These are phyloP conservation scores for Aproaerema taeniolella DNA, from an alignment of 2,888 invertebrate genomes.

Conservation along the genomic window DNA sequence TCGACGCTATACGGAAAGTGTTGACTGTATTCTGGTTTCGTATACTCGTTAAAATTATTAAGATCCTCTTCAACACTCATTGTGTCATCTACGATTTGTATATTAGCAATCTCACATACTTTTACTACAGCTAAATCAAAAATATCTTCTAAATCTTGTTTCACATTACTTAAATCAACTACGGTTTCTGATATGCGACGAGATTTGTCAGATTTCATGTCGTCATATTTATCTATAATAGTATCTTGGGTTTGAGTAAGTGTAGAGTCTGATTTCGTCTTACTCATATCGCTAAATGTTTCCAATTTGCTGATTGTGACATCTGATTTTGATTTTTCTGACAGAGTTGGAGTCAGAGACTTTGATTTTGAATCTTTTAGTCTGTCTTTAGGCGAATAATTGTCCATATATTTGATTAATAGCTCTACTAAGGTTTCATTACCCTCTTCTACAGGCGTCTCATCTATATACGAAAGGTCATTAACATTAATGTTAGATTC, in stretches of 20 bases:
- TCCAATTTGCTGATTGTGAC: conserved; percentile 64
- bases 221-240: conserved; percentile 54
- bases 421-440: conserved; percentile 64
- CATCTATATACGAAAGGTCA: conserved; percentile 60
- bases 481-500: conserved; percentile 60
- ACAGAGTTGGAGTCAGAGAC: conserved; percentile 55
- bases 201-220: conserved; percentile 34
- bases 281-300: conserved; percentile 64
- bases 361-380: conserved; percentile 39
- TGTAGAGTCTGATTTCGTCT: conserved; percentile 68
- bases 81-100: conserved; percentile 42
- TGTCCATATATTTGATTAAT: conserved; percentile 67
- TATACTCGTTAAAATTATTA: conserved; percentile 60
- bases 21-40: conserved; percentile 52
- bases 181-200: conserved; percentile 63
- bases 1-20: conserved; percentile 59
- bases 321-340: conserved; percentile 68
- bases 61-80: conserved; percentile 65
- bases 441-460: conserved; percentile 60
- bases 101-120: conserved; percentile 39
- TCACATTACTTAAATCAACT: conserved; percentile 56
- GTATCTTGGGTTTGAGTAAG: conserved; percentile 67
- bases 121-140: conserved; percentile 50
- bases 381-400: conserved; percentile 48
- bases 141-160: conserved; percentile 59